phyloP scores from a whole-genome alignment of 2,888 invertebrate genomes.

The Lithophane leautieri region DNA sequence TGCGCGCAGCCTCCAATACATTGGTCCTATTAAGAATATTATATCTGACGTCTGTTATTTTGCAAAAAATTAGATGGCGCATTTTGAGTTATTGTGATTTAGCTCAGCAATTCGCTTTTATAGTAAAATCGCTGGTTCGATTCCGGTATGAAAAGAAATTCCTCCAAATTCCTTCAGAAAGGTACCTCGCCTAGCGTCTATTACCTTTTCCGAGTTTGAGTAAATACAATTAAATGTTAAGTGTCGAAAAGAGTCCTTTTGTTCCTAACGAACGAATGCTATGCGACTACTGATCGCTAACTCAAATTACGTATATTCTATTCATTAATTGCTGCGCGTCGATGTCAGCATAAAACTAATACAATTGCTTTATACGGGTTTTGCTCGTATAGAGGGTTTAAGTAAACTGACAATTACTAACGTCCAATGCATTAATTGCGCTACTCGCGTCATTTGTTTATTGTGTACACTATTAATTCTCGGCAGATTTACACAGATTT shows the following conservation, averaged over 20 bases:
- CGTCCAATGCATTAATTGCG: background rate
- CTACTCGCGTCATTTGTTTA: constrained; percentile 2
- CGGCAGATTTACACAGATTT: constrained; percentile 31
- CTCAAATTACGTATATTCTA: background rate
- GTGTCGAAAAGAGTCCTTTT: background rate
- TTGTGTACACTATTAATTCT: constrained; percentile 19
- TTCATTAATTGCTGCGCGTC: background rate
- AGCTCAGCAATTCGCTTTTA: background rate
- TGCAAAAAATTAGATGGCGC: background rate
- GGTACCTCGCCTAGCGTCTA: background rate
- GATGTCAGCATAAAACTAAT: background rate
- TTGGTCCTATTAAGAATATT: constrained; percentile 19
- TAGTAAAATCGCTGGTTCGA: background rate
- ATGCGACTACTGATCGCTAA: background rate
- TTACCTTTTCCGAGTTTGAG: background rate
- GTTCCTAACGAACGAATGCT: background rate
- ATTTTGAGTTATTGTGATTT: background rate
- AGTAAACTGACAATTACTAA: background rate
- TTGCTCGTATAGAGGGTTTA: no score
- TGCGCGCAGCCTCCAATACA: constrained; percentile 59
- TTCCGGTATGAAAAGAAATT: background rate
- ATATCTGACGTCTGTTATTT: background rate
- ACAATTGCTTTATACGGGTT: background rate
- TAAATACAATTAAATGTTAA: background rate
- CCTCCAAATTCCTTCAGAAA: background rate